These are phyloP conservation scores for Peromyscus californicus DNA, from an alignment of 2,113 vertebrate genomes.

Conservation along the genomic window DNA sequence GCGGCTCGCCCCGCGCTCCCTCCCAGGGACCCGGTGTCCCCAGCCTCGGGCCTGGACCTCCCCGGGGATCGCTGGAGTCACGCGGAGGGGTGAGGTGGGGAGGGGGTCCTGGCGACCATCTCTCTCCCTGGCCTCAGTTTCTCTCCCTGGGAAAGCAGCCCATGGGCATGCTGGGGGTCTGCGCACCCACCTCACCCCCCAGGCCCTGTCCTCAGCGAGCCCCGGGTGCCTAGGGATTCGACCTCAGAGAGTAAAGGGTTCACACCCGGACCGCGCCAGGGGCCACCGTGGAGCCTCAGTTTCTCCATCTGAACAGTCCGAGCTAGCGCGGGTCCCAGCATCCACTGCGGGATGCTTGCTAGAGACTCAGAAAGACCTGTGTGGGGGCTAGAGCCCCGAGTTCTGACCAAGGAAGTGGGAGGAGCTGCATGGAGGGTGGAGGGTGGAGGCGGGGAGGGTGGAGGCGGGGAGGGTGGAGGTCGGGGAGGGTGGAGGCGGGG, in stretches of 20 bases:
- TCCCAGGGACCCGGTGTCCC: too few relatives aligned
- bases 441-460: not conserved
- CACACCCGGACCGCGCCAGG: too few relatives aligned
- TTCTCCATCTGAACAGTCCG: not conserved
- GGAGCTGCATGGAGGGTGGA: not conserved
- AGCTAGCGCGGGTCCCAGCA: not conserved
- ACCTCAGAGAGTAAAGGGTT: not conserved
- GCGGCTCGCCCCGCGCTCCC: not conserved
- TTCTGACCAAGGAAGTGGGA: not conserved
- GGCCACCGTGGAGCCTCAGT: not conserved
- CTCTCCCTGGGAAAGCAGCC: not conserved
- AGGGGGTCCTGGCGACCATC: not conserved
- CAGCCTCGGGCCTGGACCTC: too few relatives aligned
- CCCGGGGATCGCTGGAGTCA: not conserved
- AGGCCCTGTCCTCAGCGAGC: too few relatives aligned
- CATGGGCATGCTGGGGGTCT: not conserved
- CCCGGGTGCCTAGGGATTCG: not conserved
- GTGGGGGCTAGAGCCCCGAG: rapidly evolving
- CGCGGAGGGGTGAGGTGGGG: not conserved
- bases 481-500: too few relatives aligned
- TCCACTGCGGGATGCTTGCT: not conserved
- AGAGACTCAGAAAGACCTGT: not conserved
- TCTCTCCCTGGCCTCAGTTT: not conserved
- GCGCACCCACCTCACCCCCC: too few relatives aligned
- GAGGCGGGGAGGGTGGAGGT: not conserved